Evolutionary conservation across 2,113 vertebrate species (phyloP).

Genomic region (Mobula hypostoma): DNA sequence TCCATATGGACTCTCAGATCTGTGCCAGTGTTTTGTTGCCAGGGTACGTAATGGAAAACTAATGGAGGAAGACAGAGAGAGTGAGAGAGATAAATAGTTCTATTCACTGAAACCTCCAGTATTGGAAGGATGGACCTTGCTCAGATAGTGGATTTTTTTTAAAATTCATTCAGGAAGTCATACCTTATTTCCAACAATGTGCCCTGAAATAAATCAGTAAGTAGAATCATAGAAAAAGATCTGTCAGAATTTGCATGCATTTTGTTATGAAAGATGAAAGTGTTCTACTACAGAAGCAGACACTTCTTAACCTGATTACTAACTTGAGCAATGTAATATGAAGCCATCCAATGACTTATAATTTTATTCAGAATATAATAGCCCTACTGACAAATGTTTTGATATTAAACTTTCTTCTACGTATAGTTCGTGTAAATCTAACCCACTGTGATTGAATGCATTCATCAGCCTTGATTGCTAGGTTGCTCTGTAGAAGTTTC

Average conservation of each 20-base stretch:
- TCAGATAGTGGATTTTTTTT: neutral
- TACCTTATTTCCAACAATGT: neutral
- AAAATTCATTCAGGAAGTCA: neutral
- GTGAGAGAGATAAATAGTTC: neutral
- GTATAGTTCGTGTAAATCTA: neutral
- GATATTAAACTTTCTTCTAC: neutral
- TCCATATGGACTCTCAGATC: too few relatives aligned
- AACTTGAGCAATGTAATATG: neutral
- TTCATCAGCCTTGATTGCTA: neutral
- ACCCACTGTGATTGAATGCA: neutral
- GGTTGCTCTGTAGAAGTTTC: neutral
- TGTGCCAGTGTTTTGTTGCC: too few relatives aligned
- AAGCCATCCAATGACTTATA: neutral
- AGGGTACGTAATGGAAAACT: neutral
- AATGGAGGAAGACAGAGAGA: neutral
- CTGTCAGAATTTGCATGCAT: neutral
- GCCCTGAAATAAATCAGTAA: neutral
- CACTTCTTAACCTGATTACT: neutral
- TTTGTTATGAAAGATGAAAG: neutral
- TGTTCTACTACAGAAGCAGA: neutral
- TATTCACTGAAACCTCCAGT: neutral
- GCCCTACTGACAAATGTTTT: neutral
- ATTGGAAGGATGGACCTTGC: neutral
- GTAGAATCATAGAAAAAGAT: neutral
- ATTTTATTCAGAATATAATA: constrained; percentile 7